phyloP scores from a whole-genome alignment of 2,888 invertebrate species.

The Nomada goodeniana region DNA sequence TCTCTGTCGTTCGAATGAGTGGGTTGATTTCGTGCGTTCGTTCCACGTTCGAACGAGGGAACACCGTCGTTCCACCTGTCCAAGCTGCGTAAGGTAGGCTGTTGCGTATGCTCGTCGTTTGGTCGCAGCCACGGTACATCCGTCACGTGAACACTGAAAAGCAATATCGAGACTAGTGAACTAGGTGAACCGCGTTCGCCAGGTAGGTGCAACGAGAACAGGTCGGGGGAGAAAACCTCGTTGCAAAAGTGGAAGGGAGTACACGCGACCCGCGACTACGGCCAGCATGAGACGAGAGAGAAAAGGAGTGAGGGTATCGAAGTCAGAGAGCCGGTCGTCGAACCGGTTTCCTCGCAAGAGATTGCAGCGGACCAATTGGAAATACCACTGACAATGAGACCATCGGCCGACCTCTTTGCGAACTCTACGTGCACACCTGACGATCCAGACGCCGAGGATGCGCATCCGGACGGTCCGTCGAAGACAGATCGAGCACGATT shows the following conservation, averaged over 20 bases:
- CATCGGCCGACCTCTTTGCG: slow-evolving; percentile 61
- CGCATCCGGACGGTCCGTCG: slow-evolving; percentile 40
- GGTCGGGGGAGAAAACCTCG: slow-evolving; percentile 28
- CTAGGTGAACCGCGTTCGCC: slow-evolving; percentile 41
- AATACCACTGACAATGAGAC: slow-evolving; percentile 73
- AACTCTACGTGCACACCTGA: slow-evolving; percentile 61
- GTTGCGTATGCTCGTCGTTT: slow-evolving; percentile 18
- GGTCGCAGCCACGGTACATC: slow-evolving; percentile 33
- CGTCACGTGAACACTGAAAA: slow-evolving; percentile 64
- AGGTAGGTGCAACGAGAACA: slow-evolving; percentile 3
- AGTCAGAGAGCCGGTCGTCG: slow-evolving; percentile 68
- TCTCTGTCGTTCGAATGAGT: not conserved
- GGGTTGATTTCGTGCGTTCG: not conserved
- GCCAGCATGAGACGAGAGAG: not conserved
- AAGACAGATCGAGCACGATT: slow-evolving; percentile 23
- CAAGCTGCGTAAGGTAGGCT: not conserved
- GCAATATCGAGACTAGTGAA: slow-evolving; percentile 62
- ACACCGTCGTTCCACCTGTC: slow-evolving; percentile 1
- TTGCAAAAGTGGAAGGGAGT: slow-evolving; percentile 15
- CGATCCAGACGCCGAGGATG: slow-evolving; percentile 31
- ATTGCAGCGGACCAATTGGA: slow-evolving; percentile 72
- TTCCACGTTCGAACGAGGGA: not conserved
- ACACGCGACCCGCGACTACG: slow-evolving; percentile 25
- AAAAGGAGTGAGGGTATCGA: slow-evolving; percentile 22
- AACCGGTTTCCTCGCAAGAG: slow-evolving; percentile 70